Percentiles rank a stretch among this genome's conserved stretches.
Conservation (phyloP, 2,888 invertebrate genomes). For the Drosophila rellima region DNA sequence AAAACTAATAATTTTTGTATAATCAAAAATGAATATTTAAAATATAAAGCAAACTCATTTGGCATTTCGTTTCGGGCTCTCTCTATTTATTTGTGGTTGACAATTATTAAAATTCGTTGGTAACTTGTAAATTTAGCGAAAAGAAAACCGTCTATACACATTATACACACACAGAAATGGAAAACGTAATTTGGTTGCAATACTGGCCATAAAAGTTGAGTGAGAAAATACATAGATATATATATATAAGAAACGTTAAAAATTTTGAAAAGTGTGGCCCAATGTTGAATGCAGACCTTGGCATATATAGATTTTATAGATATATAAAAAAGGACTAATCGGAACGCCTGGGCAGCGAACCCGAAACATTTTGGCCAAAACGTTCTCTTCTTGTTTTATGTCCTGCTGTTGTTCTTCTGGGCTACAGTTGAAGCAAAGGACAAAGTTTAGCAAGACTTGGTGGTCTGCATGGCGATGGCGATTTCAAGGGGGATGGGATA, state of each 20-base stretch:
- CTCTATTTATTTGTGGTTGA: constrained; percentile 56
- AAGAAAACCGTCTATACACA: constrained; percentile 38
- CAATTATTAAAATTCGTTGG: constrained; percentile 32
- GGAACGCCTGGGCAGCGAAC: constrained; percentile 54
- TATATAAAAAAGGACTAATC: constrained; percentile 45
- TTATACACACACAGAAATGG: constrained; percentile 23
- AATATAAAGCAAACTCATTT: constrained; percentile 1
- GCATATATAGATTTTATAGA: constrained; percentile 10
- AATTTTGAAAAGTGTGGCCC: constrained; percentile 49
- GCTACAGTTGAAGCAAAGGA: constrained; percentile 39
- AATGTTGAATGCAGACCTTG: constrained; percentile 22
- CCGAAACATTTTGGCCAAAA: constrained; percentile 56
- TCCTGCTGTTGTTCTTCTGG: constrained; percentile 6
- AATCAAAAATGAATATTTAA: not conserved
- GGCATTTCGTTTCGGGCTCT: constrained; percentile 63
- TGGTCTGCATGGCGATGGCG: constrained; percentile 9
- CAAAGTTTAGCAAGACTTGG: constrained; percentile 27
- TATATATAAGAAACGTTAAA: constrained; percentile 40
- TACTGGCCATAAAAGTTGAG: constrained; percentile 11
- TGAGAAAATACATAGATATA: constrained; percentile 21
- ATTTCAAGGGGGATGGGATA: not conserved
- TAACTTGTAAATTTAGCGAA: constrained; percentile 55
- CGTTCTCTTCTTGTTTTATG: not conserved
- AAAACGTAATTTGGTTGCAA: constrained; percentile 51
- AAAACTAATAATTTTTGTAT: not conserved